These are phyloP conservation scores for Crossaster papposus DNA, from an alignment of 53 echinoderm and acorn worm species.

Conservation along the genomic window DNA sequence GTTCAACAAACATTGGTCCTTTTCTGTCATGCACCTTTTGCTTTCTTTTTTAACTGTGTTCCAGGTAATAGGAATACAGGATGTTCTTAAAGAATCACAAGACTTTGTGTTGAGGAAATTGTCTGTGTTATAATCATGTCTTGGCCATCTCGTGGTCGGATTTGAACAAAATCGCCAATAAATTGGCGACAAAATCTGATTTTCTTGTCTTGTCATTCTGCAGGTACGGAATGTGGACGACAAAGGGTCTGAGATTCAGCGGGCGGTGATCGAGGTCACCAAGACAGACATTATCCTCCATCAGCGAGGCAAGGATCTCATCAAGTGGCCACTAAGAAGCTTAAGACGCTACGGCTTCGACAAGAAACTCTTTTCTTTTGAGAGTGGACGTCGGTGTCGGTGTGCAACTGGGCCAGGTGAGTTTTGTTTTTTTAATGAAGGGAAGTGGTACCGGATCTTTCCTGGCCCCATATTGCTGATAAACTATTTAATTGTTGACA, in stretches of 20 bases:
- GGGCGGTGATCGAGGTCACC: constrained; percentile 85
- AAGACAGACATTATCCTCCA: constrained; percentile 83
- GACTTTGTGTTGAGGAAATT: too few species aligned
- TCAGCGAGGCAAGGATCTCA: constrained; percentile 71
- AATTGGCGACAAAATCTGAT: too few species aligned
- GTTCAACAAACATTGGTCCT: too few species aligned
- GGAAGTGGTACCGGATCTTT: too few species aligned
- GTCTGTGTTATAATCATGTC: too few species aligned
- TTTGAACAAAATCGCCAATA: too few species aligned
- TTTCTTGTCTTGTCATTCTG: constrained; percentile 48
- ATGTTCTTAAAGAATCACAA: too few species aligned
- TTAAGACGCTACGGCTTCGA: constrained; percentile 92
- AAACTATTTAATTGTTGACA: too few species aligned
- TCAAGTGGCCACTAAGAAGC: constrained; percentile 90
- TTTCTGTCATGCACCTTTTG: too few species aligned
- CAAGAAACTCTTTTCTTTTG: constrained; percentile 90
- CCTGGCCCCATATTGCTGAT: too few species aligned
- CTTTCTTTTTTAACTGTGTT: neutral
- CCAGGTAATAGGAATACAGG: neutral
- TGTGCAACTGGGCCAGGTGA: constrained; percentile 96
- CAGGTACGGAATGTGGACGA: constrained; percentile 95
- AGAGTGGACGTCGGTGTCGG: constrained; percentile 91
- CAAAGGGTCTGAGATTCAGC: constrained; percentile 75
- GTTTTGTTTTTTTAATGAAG: neutral
- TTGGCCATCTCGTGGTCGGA: too few species aligned